Base-by-base conservation (phyloP, 2,797 vertebrate genomes). In the Platyrinchus mystaceus region DNA sequence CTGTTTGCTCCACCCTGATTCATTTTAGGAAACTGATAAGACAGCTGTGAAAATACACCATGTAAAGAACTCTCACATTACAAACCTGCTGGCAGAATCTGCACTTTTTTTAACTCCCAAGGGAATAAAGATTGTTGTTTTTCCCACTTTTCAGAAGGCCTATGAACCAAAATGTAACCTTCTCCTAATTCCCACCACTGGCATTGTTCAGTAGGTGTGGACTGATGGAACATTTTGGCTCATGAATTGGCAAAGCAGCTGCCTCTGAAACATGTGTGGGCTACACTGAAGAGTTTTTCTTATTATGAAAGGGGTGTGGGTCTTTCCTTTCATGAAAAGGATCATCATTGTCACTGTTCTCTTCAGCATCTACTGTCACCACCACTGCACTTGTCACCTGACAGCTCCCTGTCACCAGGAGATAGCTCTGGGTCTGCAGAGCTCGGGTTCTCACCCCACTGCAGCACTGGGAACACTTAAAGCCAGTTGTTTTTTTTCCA, bases 41-140 rank as follows among this genome's bases (percentile, higher is more conserved):
- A 71, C 97, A 97, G 97, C 97, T 97, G 97, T 97, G 95, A 97
- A 98, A 97, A 97, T 95, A 96, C 83, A 90, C 58, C 66, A 9
- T 20, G 59, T 49, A 93, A 89, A 93, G 69, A 59, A 41, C 79
- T 82, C 91, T 94, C 90, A 12, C 50, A 80, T 87, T 92, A 93
- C 90, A 93, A 80, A 92, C 87, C 85, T 90, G 77, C 66, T 94
- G 93, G 92, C 93, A 94, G 49, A n/a, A 53, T 73, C 37, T 73
- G 73, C 37, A 50, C 68, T 64, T 69, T 89, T 77, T 32, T 90
- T 21, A 19, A 26, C 58, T 87, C 88, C 79, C 81, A 69, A 63
- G 53, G 79, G 74, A 66, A 74, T 64, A 66, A 68, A 91, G 79
- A 43, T 62, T 43, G 55, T 89, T 95, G 76, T 95, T 97, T 87